Conservation (phyloP, 1,140 invertebrate species). For the Drosophila santomea region DNA sequence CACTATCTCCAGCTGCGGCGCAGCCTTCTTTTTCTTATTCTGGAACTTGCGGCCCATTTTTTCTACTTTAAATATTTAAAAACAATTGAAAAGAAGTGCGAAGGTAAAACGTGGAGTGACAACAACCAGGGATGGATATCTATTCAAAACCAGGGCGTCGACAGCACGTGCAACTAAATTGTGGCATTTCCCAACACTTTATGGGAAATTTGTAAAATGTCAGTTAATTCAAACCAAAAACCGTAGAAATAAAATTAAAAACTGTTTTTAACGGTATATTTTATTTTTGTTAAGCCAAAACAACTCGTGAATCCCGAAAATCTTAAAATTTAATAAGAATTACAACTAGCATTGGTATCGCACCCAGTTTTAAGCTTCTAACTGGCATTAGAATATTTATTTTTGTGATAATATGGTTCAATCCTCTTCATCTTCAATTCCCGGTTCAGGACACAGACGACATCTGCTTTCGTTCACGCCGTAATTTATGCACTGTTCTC, state of each 20-base stretch:
- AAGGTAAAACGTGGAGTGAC: slow-evolving; percentile 66
- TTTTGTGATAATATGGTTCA: background rate
- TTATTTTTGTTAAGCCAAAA: no score
- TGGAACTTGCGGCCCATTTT: slow-evolving; percentile 74
- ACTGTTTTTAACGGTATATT: no score
- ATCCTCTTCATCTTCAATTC: slow-evolving; percentile 46
- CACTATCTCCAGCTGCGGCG: slow-evolving; percentile 74
- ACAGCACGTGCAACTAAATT: slow-evolving; percentile 20
- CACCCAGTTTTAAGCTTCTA: background rate
- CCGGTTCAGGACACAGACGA: slow-evolving; percentile 57
- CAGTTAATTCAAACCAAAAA: background rate
- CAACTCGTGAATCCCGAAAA: no score
- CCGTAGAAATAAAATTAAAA: background rate
- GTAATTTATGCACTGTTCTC: slow-evolving; percentile 89
- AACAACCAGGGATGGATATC: slow-evolving; percentile 20
- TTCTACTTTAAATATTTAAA: slow-evolving; percentile 10
- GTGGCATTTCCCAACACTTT: background rate
- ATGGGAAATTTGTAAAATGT: background rate
- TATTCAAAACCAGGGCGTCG: slow-evolving; percentile 6
- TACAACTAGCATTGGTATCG: no score
- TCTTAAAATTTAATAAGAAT: no score
- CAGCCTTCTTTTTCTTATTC: slow-evolving; percentile 67
- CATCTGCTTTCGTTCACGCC: slow-evolving; percentile 80
- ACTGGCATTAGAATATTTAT: background rate
- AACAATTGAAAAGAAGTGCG: slow-evolving; percentile 9